Evolutionary conservation across 2,797 vertebrate species (phyloP), one percentile per base, ranked within the genome.

Genomic region (Numenius phaeopus): DNA sequence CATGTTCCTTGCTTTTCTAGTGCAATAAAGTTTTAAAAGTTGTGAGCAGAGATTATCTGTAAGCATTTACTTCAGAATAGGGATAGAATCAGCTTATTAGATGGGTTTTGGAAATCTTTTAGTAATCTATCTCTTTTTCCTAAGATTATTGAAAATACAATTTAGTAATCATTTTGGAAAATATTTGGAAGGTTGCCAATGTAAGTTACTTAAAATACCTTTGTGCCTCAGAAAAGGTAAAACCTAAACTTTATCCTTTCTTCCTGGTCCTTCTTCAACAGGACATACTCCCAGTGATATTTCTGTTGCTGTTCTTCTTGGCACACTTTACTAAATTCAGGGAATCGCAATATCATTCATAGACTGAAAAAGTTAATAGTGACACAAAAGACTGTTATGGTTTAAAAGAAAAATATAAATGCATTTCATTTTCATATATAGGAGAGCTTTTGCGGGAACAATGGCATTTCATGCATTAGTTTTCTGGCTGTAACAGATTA

Each of bases 381-480:
- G 0, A 44, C 57, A 83, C 19, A 86, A 90, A 88, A 85, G 14
- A 30, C 15, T 81, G 15, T 55, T 92, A 82, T 7, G 4, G 23
- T 88, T 83, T 70, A 59, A 70, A 91, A 84, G 5, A 69, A 86
- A 89, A 90, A 90, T 14, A 26, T 17, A 61, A 90, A 73, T 30
- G 3, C 2, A 23, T 79, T 76, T 83, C 55, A 23, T n/a, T 79
- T 72, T n/a, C 49, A n/a, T n/a, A 65, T 69, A 8, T 80, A 62
- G 46, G n/a, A 90, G 32, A 72, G 9, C 21, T 94, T 89, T 78
- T 55, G 19, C 9, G 6, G 65, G 14, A 81, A 94, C 29, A 81
- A 73, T 32, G 49, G 4, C 5, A 76, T 96, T 97, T 87, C 39
- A 42, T 81, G n/a, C 4, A 46, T 92, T 88, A 77, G 32, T 95